Evolutionary conservation across 2,888 invertebrate genomes (phyloP).

Genomic region (Lathronympha strigana): DNA sequence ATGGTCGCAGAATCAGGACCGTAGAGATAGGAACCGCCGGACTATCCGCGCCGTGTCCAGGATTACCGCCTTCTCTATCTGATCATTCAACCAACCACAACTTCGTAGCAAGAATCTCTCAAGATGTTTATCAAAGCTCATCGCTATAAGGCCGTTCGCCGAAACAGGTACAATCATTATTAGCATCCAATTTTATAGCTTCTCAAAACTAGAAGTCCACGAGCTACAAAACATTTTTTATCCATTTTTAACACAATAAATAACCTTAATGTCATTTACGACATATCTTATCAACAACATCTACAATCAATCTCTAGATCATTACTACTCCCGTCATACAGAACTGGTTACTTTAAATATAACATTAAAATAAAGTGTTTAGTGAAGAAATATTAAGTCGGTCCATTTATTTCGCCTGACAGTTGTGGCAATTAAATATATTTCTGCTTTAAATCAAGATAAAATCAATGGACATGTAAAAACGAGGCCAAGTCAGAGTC

Average conservation of each 20-base stretch:
- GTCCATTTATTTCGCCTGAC: slow-evolving; percentile 31
- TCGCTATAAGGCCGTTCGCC: too few species aligned
- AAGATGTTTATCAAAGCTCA: too few species aligned
- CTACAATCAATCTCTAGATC: slow-evolving; percentile 19
- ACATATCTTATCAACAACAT: slow-evolving; percentile 13
- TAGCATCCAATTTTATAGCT: background rate
- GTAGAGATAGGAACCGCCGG: too few species aligned
- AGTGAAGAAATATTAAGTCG: slow-evolving; percentile 32
- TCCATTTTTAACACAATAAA: background rate
- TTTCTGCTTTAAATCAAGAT: slow-evolving; percentile 38
- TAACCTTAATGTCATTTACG: slow-evolving; percentile 3
- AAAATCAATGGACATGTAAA: slow-evolving; percentile 30
- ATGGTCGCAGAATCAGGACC: too few species aligned
- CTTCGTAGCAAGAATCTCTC: too few species aligned
- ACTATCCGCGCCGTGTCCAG: too few species aligned
- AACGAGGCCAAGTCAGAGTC: slow-evolving; percentile 21
- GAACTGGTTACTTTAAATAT: slow-evolving; percentile 30
- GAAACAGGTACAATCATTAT: too few species aligned
- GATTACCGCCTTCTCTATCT: too few species aligned
- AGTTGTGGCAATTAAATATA: slow-evolving; percentile 35
- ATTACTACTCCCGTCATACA: slow-evolving; percentile 20
- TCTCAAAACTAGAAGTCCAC: background rate
- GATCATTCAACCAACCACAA: too few species aligned
- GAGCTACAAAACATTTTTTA: background rate
- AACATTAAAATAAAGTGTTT: slow-evolving; percentile 31